Conservation (phyloP, 2,888 invertebrate species). For the Drosophila affinis region DNA sequence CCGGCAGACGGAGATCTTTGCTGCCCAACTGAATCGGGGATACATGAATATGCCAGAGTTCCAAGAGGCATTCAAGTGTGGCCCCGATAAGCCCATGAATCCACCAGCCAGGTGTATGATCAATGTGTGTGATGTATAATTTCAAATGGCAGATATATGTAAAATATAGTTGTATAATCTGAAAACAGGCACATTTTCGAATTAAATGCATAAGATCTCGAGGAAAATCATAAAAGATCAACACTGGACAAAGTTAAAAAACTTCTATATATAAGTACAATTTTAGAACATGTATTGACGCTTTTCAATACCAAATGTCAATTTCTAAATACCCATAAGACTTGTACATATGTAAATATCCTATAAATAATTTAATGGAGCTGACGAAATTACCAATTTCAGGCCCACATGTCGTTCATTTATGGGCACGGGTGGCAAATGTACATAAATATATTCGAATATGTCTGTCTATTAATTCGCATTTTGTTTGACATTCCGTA, state of each 20-base stretch:
- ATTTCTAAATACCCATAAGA: constrained; percentile 25
- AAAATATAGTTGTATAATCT: too few species aligned
- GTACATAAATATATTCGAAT: not conserved
- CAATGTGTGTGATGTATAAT: constrained; percentile 34
- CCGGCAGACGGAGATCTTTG: constrained; percentile 69
- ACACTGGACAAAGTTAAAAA: not conserved
- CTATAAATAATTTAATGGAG: constrained; percentile 66
- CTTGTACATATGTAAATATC: constrained; percentile 55
- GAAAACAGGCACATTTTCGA: too few species aligned
- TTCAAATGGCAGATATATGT: not conserved
- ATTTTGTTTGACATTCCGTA: constrained; percentile 69
- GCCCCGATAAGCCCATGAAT: constrained; percentile 72
- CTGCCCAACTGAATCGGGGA: constrained; percentile 75
- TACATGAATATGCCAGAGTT: constrained; percentile 81
- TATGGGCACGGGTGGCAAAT: constrained; percentile 39
- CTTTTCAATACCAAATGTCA: constrained; percentile 22
- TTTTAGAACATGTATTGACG: not conserved
- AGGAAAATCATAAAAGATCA: too few species aligned
- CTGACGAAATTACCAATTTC: constrained; percentile 33
- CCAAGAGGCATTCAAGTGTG: constrained; percentile 77
- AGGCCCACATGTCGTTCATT: constrained; percentile 48
- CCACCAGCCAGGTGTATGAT: constrained; percentile 78
- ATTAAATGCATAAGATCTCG: too few species aligned
- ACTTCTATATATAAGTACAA: not conserved
- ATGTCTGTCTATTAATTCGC: constrained; percentile 52